Base-by-base conservation (phyloP, 37 sponge, comb jelly and placozoan species). In the Chondrosia reniformis region DNA sequence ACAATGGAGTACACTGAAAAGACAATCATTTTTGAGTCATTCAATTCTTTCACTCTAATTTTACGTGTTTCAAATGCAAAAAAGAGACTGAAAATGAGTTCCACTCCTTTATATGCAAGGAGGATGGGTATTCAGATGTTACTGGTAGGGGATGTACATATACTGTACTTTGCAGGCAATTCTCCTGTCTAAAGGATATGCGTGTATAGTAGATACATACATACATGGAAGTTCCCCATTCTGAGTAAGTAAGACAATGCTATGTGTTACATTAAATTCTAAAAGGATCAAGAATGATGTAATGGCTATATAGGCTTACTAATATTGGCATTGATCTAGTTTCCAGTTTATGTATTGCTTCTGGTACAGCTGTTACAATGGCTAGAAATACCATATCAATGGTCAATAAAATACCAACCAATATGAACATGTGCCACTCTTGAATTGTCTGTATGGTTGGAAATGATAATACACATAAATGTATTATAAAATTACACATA, bases 31-130 rank as follows among this genome's bases (percentile, higher is more conserved):
- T 66, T 66, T 54, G 82, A 81, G 43, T 87, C 88, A 73, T 81
- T 87, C 74, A 87, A 72, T 21, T 81, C 55, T 17, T 56, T 57
- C 25, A 81, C 71, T 31, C 82, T 82, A 5, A 87, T 77, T 30
- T 76, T 77, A 6, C 88, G 40, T 24, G 82, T 87, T 65, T 87
- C 88, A 71, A 82, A 87, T 4, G 82, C 88, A 62, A 87, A 79
- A 55, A 81, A 87, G 12, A 82, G 43, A 46, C 88, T 81, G 25
- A 77, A 40, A 17, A 87, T 39, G 41, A 87, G 28, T 22, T 76
- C 54, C n/a, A 69, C 25, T 10, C 82, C 88, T 71, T 87, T 87
- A 74, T 78, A 81, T 39, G 30, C 82, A 32, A 87, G 33, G 38
- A 87, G 75, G 33, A 81, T 67, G 3, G 61, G 28, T 2, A 87